phyloP scores from a whole-genome alignment of 2,113 vertebrate species.

The Conger conger region DNA sequence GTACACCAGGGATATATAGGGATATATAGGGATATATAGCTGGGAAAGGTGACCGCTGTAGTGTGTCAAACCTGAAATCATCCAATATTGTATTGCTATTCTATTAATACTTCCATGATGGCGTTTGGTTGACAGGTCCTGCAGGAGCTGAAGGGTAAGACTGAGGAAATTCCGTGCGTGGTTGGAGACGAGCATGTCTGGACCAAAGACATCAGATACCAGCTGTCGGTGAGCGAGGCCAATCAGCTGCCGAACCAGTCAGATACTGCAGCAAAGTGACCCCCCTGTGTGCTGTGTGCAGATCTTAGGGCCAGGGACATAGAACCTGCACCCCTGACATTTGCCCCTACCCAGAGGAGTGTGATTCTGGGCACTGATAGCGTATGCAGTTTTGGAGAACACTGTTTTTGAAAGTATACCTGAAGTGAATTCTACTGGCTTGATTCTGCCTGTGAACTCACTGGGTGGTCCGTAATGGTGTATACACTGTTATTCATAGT shows the following conservation, averaged over 20 bases:
- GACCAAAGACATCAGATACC: constrained; percentile 80
- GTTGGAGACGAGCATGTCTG: constrained; percentile 88
- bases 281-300: not conserved
- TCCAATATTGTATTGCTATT: not conserved
- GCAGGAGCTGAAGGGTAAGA: constrained; percentile 71
- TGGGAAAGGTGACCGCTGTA: too few species aligned
- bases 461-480: too few species aligned
- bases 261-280: not conserved
- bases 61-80: not conserved
- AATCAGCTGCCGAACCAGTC: not conserved
- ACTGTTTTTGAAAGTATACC: too few species aligned
- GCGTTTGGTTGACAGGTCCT: constrained; percentile 67
- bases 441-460: too few species aligned
- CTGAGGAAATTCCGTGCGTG: constrained; percentile 86
- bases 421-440: too few species aligned
- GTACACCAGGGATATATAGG: too few species aligned
- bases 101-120: not conserved
- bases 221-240: constrained; percentile 81
- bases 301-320: not conserved
- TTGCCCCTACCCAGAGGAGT: not conserved
- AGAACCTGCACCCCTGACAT: not conserved
- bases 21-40: too few species aligned
- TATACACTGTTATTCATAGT: too few species aligned
- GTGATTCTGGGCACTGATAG: not conserved
- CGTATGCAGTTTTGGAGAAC: too few species aligned